Percentiles rank a stretch among this genome's conserved stretches.
Evolutionary conservation across 2,113 vertebrate species (phyloP).

Genomic region (Petromus typicus): DNA sequence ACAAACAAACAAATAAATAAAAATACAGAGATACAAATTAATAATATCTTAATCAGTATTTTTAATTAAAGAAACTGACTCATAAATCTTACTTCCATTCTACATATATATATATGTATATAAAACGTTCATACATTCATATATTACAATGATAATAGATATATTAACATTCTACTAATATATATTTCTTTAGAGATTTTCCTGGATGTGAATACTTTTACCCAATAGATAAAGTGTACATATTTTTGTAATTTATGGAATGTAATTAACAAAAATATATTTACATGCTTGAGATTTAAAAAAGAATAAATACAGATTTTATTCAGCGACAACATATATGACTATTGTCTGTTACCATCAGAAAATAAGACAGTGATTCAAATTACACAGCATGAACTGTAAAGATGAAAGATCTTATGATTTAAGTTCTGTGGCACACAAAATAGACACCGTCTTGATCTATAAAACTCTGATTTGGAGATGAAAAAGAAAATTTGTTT

Average conservation of each 20-base stretch:
- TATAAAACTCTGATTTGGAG: neutral
- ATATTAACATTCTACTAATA: neutral
- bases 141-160: no score
- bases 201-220: neutral
- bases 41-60: neutral
- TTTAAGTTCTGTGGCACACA: neutral
- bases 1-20: no score
- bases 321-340: neutral
- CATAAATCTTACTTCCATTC: neutral
- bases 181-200: neutral
- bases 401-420: neutral
- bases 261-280: constrained; percentile 6
- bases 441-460: neutral
- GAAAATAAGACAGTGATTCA: constrained; percentile 3
- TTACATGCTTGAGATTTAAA: neutral
- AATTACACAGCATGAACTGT: neutral
- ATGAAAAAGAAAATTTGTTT: neutral
- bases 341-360: neutral
- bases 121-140: no score
- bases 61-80: neutral
- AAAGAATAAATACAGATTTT: neutral
- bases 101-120: no score
- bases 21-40: constrained; percentile 8
- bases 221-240: neutral
- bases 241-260: neutral